Evolutionary conservation across 1,140 invertebrate species (phyloP).

Genomic region (Chymomyza costata): DNA sequence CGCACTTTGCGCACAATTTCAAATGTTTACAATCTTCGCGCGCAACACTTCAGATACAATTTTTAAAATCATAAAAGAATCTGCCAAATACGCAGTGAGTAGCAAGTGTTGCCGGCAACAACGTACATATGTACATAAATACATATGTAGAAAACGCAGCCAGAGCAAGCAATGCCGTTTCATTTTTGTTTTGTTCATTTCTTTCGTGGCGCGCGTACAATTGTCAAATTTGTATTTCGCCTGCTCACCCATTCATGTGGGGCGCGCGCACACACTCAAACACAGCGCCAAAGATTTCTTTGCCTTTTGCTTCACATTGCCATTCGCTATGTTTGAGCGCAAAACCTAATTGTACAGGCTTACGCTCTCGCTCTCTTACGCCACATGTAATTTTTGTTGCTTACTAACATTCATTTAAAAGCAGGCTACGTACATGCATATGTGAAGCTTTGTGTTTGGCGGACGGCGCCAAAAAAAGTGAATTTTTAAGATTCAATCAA

Average conservation of each 20-base stretch:
- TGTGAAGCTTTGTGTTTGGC: too few species aligned
- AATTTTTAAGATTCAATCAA: too few species aligned
- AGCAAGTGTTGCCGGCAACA: slow-evolving; percentile 15
- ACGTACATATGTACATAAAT: slow-evolving; percentile 9
- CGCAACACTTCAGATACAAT: slow-evolving; percentile 23
- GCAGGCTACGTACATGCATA: slow-evolving; percentile 1
- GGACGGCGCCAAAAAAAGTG: too few species aligned
- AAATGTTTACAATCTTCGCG: slow-evolving; percentile 34
- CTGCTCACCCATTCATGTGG: slow-evolving; percentile 56
- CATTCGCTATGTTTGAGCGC: slow-evolving; percentile 62
- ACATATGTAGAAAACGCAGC: slow-evolving; percentile 13
- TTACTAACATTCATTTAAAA: too few species aligned
- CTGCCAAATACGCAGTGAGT: slow-evolving; percentile 54
- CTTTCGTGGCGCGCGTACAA: slow-evolving; percentile 70
- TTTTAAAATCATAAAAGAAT: slow-evolving; percentile 35
- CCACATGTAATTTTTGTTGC: too few species aligned
- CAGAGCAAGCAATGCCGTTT: slow-evolving; percentile 57
- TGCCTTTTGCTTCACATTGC: slow-evolving; percentile 50
- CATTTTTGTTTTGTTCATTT: slow-evolving; percentile 73
- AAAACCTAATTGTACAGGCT: slow-evolving; percentile 15
- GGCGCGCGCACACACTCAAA: slow-evolving; percentile 20
- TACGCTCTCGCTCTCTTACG: slow-evolving; percentile 19
- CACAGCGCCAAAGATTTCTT: slow-evolving; percentile 25
- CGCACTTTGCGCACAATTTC: slow-evolving; percentile 45
- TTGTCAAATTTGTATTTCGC: slow-evolving; percentile 71